Percentiles rank a stretch among this genome's conserved stretches.
phyloP scores from a whole-genome alignment of 1,140 invertebrate genomes.

The Diabrotica undecimpunctata region DNA sequence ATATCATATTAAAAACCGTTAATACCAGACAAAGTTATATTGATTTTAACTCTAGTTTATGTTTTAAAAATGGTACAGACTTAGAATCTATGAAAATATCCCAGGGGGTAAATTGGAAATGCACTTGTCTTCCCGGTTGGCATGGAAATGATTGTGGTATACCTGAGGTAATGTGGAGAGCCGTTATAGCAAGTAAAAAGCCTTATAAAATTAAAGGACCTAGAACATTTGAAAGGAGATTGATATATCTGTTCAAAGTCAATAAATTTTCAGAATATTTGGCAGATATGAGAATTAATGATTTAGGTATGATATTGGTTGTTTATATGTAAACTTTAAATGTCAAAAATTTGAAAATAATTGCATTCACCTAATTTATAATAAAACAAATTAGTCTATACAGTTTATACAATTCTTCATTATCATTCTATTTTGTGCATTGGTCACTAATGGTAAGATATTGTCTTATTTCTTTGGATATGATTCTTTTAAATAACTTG shows the following conservation, averaged over 20 bases:
- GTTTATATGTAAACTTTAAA: not conserved
- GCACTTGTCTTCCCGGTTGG: constrained; percentile 58
- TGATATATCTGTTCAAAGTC: constrained; percentile 59
- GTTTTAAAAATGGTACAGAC: constrained; percentile 54
- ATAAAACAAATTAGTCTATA: too few relatives aligned
- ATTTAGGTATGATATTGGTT: constrained; percentile 43
- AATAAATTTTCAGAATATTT: constrained; percentile 55
- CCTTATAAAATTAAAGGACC: constrained; percentile 50
- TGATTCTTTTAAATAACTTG: too few relatives aligned
- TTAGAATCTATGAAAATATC: constrained; percentile 46
- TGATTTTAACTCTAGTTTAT: constrained; percentile 53
- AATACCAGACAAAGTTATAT: constrained; percentile 48
- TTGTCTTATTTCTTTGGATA: too few relatives aligned
- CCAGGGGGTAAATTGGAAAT: constrained; percentile 47
- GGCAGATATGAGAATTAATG: constrained; percentile 58
- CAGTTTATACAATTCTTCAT: too few relatives aligned
- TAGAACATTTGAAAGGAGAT: constrained; percentile 48
- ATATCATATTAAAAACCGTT: constrained; percentile 45
- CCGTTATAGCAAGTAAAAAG: constrained; percentile 57
- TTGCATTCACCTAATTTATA: too few relatives aligned
- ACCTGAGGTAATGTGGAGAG: constrained; percentile 64
- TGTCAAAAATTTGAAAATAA: not conserved
- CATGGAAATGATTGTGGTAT: constrained; percentile 63
- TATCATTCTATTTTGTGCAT: too few relatives aligned
- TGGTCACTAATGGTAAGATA: too few relatives aligned